Base-by-base conservation (phyloP, 2,113 vertebrate species). In the Craseonycteris thonglongyai region DNA sequence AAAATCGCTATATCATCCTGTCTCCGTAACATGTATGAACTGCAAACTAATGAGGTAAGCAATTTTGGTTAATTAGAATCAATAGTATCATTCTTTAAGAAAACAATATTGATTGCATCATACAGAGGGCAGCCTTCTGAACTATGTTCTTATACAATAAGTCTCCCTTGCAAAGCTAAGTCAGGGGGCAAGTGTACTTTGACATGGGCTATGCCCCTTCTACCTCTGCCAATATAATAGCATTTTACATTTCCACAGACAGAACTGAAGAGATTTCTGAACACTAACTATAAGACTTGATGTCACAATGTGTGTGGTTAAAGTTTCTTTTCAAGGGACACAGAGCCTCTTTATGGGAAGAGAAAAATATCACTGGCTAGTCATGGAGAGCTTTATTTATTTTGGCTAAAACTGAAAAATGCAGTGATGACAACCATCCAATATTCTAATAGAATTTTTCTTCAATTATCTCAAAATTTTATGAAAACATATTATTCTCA, bases 51-150 rank as follows among this genome's bases (percentile, higher is more conserved):
- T 98, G 97, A 98, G 94, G 92, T 96, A 98, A 97, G 97, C 97
- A 97, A 96, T 97, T 98, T 98, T 97, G 90, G 79, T 96, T 98
- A 98, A 98, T 98, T 97, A 97, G 95, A 98, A 98, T 98, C 98
- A 98, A 98, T 98, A 97, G n/a, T 96, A 96, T 98, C 97, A 98
- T 98, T 96, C 94, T 98, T 98, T 98, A 98, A 98, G 98, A 98
- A 98, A 98, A 98, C 96, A 96, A 96, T 98, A 98, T 98, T 97
- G 98, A 98, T 98, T 97, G 86, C 21, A 69, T 98, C 96, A 95
- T 97, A 71, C 81, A 87, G 86, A 96, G 49, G 93, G 54, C 88
- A 95, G 91, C 51, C 61, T 98, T 95, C 94, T 74, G 90, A 97
- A 96, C 97, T 97, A 97, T 81, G 7, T 30, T 98, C 96, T 97